Evolutionary conservation across 2,888 invertebrate species (phyloP).

Genomic region (Amorpha juglandis): DNA sequence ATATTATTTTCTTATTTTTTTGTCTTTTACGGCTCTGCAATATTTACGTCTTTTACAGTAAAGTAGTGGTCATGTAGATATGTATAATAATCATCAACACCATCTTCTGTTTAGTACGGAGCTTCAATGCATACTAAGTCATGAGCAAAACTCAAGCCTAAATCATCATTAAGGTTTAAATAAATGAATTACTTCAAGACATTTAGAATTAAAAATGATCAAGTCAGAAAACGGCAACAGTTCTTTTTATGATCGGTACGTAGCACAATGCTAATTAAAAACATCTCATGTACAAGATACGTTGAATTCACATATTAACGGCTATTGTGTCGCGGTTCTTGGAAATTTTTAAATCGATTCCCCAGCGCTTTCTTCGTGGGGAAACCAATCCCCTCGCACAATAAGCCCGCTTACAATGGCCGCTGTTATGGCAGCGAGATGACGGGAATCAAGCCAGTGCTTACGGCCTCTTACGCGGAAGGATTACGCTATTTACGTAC

Average conservation of each 20-base stretch:
- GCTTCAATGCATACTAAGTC: too few relatives aligned
- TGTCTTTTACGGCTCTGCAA: too few relatives aligned
- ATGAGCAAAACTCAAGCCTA: too few relatives aligned
- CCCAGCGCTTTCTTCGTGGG: slow-evolving; percentile 68
- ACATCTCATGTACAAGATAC: slow-evolving; percentile 57
- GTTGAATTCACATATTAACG: slow-evolving; percentile 68
- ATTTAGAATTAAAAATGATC: background rate
- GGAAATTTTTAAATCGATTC: slow-evolving; percentile 81
- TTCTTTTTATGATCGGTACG: background rate
- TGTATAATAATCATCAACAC: too few relatives aligned
- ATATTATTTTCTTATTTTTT: too few relatives aligned
- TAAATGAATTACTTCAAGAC: background rate
- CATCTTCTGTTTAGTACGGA: too few relatives aligned
- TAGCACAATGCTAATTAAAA: slow-evolving; percentile 48
- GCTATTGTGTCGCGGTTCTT: slow-evolving; percentile 73
- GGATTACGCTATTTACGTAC: slow-evolving; percentile 75
- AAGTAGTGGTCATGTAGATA: too few relatives aligned
- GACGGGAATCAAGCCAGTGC: slow-evolving; percentile 67
- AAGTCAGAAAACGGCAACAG: background rate
- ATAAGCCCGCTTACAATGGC: slow-evolving; percentile 74
- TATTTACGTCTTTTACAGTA: too few relatives aligned
- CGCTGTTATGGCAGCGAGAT: slow-evolving; percentile 62
- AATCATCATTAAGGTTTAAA: too few relatives aligned
- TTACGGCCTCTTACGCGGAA: slow-evolving; percentile 60
- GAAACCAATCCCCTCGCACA: slow-evolving; percentile 79